phyloP scores from a whole-genome alignment of 2,888 invertebrate genomes.

The Pristionchus japonicus region DNA sequence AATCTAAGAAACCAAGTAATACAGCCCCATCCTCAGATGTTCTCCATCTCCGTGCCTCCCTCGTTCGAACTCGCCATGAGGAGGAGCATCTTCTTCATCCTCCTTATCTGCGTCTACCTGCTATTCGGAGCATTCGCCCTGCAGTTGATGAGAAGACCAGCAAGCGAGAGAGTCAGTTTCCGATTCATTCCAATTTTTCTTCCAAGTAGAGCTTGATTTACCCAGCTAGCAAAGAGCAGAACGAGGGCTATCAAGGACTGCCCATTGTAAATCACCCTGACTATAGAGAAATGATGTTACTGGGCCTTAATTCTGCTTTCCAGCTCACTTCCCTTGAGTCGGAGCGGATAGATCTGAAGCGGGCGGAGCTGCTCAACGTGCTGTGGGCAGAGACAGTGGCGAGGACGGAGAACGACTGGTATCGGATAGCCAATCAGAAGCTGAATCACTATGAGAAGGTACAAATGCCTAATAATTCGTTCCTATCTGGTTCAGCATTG shows the following conservation, averaged over 20 bases:
- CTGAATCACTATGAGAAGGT: constrained; percentile 70
- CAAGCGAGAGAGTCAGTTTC: constrained; percentile 49
- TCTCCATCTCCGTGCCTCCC: constrained; percentile 59
- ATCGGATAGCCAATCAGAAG: constrained; percentile 70
- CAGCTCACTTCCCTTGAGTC: constrained; percentile 49
- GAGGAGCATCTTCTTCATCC: constrained; percentile 65
- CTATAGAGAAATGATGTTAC: not conserved
- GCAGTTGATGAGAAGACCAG: constrained; percentile 49
- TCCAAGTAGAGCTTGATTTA: no score
- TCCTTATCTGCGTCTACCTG: constrained; percentile 63
- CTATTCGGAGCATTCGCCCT: constrained; percentile 64
- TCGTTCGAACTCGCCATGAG: constrained; percentile 69
- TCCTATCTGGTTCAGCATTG: not conserved
- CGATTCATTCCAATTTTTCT: no score
- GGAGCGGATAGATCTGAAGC: constrained; percentile 67
- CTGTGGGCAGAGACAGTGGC: constrained; percentile 72
- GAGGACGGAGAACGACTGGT: constrained; percentile 71
- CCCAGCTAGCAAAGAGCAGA: no score
- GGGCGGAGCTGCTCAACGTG: constrained; percentile 70
- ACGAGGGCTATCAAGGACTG: no score
- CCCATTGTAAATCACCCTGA: no score
- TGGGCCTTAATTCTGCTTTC: no score
- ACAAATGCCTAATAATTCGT: not conserved
- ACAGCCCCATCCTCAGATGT: constrained; percentile 50
- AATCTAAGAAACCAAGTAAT: no score